These are phyloP conservation scores for Cyanoramphus novaezelandiae DNA, from an alignment of 2,113 vertebrate species.

Conservation along the genomic window DNA sequence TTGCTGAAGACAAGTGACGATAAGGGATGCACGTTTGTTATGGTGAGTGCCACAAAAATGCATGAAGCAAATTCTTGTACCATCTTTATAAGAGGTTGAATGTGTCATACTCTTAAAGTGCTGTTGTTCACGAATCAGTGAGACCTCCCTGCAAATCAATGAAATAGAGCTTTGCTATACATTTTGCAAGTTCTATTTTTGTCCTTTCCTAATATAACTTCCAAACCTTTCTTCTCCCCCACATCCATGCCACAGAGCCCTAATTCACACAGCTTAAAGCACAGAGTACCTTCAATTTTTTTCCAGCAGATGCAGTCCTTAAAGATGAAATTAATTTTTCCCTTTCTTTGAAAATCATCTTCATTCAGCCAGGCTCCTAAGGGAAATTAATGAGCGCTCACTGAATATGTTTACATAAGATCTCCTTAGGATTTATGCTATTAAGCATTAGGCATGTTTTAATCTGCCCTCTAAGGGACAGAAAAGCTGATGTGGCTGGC, in stretches of 20 bases:
- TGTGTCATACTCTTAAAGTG: background rate
- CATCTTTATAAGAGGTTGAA: background rate
- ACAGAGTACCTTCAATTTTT: background rate
- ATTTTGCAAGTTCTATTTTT: slow-evolving; percentile 15
- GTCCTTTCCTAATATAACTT: slow-evolving; percentile 28
- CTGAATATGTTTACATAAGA: slow-evolving; percentile 56
- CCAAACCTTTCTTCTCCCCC: background rate
- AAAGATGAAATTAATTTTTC: slow-evolving; percentile 20
- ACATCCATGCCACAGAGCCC: background rate
- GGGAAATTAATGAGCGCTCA: slow-evolving; percentile 45
- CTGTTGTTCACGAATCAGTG: background rate
- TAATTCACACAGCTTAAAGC: background rate
- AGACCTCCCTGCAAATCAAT: slow-evolving; percentile 18
- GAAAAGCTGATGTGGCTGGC: background rate
- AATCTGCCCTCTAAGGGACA: background rate
- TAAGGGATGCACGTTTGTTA: background rate
- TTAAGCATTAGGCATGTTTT: slow-evolving; percentile 35
- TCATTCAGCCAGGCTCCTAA: slow-evolving; percentile 34
- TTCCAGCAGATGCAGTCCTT: background rate
- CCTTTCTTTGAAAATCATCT: slow-evolving; percentile 35
- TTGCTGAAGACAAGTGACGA: background rate
- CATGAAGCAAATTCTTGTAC: background rate
- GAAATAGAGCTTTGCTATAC: background rate
- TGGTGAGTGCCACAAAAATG: background rate
- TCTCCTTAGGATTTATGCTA: slow-evolving; percentile 26